A percentile compares a stretch with the other conserved stretches of the same genome.
phyloP scores from a whole-genome alignment of 2,113 vertebrate species.

The Equus quagga region DNA sequence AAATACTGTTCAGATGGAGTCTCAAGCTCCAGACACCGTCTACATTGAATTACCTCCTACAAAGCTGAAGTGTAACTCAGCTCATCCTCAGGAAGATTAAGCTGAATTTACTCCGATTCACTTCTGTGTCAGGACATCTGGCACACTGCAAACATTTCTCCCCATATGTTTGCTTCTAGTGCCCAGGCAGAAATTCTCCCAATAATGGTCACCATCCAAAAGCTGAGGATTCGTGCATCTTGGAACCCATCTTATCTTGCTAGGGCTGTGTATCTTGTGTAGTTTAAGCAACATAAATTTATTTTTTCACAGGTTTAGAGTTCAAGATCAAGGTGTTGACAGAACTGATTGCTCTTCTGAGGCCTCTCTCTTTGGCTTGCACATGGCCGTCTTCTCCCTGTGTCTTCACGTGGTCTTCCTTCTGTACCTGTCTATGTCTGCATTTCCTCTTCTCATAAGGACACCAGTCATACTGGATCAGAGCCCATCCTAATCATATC shows the following conservation, averaged over 20 bases:
- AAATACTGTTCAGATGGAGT: slow-evolving; percentile 59
- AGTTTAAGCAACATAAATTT: not conserved
- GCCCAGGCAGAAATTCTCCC: not conserved
- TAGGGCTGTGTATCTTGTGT: not conserved
- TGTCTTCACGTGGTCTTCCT: not conserved
- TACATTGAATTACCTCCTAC: slow-evolving; percentile 38
- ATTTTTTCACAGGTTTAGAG: not conserved
- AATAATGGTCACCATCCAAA: not conserved
- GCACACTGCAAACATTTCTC: not conserved
- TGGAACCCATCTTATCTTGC: not conserved
- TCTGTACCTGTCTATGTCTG: not conserved
- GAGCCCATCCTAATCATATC: not conserved
- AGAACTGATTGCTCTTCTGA: not conserved
- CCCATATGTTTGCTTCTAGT: not conserved
- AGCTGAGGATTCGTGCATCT: not conserved
- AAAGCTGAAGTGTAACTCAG: not conserved
- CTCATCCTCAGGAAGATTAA: not conserved
- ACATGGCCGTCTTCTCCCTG: not conserved
- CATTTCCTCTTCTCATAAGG: not conserved
- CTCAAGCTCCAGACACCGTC: not conserved
- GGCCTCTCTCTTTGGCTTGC: not conserved
- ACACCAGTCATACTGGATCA: not conserved
- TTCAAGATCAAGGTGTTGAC: not conserved
- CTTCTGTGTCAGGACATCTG: not conserved
- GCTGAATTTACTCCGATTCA: not conserved